Base-by-base conservation (phyloP, 2,797 vertebrate genomes). In the Sebastes aleutianus region DNA sequence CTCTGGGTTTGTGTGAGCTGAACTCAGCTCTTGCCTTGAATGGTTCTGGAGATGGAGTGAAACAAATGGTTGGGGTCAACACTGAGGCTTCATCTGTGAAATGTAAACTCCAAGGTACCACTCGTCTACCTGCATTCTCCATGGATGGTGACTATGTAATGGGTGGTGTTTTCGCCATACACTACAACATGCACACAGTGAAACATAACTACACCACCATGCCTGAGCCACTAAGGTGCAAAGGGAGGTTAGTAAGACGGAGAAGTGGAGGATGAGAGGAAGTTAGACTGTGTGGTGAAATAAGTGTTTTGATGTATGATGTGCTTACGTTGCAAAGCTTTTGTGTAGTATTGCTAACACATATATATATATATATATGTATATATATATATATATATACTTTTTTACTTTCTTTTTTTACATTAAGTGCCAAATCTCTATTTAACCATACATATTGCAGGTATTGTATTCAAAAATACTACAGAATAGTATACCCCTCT, bases 161-260 rank as follows among this genome's bases (percentile, higher is more conserved):
- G n/a, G 92, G 91, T 4, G 34, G 91, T 8, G 82, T 89, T 67
- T 94, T 94, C 32, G 84, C 90, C 10, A 87, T 94, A 6, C 92
- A 93, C 24, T n/a, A 77, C 71, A 67, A 87, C n/a, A 80, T 78
- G 61, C 43, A 84, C n/a, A 82, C 78, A 22, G 67, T 80, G 74
- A 87, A 77, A n/a, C 50, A 89, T 24, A 87, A 87, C 78, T 94
- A 91, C 77, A 91, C 84, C 57, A 66, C 14, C 27, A 13, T 67
- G 53, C 93, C 93, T 65, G 88, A 82, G 36, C 74, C 82, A 12
- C 47, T 77, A 14, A 63, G 14, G 20, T 92, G 91, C 68, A 70
- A 34, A 61, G 90, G 88, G n/a, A 90, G 92, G 93, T 94, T 63
- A 86, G 88, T 84, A 50, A 73, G 13, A 31, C 6, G 18, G 31